These are phyloP conservation scores for Gasterosteus aculeatus DNA, from an alignment of 2,113 vertebrate genomes.

Conservation along the genomic window DNA sequence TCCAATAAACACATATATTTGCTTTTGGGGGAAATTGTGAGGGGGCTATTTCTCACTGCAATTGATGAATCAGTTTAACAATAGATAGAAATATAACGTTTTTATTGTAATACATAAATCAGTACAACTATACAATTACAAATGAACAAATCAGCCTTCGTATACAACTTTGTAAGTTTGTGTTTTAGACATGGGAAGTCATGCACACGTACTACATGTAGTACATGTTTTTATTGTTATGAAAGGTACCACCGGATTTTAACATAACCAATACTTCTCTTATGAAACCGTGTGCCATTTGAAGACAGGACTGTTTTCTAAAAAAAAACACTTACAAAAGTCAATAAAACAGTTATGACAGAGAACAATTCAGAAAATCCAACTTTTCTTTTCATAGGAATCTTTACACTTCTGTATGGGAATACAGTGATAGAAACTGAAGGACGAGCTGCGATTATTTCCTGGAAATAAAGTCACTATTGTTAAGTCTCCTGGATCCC, in stretches of 20 bases:
- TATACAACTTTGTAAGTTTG: not conserved
- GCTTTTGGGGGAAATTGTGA: too few relatives aligned
- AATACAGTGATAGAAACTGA: constrained; percentile 50
- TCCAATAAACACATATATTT: not conserved
- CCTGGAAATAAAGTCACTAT: constrained; percentile 65
- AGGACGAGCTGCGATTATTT: constrained; percentile 54
- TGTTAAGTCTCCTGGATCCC: constrained; percentile 61
- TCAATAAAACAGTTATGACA: not conserved
- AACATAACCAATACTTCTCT: not conserved
- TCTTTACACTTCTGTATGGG: constrained; percentile 31
- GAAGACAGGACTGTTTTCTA: not conserved
- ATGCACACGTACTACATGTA: not conserved
- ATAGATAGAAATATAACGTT: not conserved
- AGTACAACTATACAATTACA: not conserved
- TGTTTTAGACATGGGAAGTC: constrained; percentile 2
- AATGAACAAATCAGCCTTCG: not conserved
- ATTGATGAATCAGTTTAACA: too few relatives aligned
- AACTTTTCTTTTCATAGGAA: constrained; percentile 34
- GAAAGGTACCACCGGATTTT: not conserved
- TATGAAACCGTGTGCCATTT: not conserved
- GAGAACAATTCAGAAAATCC: not conserved
- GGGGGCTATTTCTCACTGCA: too few relatives aligned
- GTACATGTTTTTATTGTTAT: not conserved
- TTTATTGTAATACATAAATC: not conserved
- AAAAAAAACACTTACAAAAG: not conserved